Percentiles rank a stretch among this genome's conserved stretches.
Evolutionary conservation across 92 coral and sea anemone species (phyloP).

Genomic region (Pocillopora grandis): DNA sequence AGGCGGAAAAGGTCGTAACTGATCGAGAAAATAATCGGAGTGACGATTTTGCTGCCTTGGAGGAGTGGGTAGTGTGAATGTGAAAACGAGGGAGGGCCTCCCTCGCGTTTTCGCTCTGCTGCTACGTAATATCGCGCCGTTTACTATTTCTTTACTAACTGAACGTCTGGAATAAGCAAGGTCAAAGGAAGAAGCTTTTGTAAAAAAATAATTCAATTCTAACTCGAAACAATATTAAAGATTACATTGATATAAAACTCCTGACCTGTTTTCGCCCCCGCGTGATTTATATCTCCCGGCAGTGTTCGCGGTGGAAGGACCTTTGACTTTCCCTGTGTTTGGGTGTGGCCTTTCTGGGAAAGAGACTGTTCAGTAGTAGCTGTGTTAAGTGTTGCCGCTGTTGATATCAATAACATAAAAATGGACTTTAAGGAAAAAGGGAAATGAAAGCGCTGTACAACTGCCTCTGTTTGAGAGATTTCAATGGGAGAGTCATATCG

Average conservation of each 20-base stretch:
- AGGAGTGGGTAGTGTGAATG: too few species aligned
- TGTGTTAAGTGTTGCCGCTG: not conserved
- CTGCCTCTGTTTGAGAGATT: not conserved
- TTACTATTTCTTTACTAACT: too few species aligned
- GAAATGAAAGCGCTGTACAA: not conserved
- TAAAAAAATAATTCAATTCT: not conserved
- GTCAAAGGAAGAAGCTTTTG: too few species aligned
- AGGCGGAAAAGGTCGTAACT: too few species aligned
- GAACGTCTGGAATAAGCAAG: too few species aligned
- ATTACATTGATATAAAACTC: not conserved
- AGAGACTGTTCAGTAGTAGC: not conserved
- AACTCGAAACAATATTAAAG: too few species aligned
- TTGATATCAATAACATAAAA: not conserved
- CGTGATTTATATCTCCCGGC: not conserved
- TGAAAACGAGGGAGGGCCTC: too few species aligned
- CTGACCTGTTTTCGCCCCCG: not conserved
- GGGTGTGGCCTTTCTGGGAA: not conserved
- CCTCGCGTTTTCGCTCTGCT: too few species aligned
- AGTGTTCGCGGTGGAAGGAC: not conserved
- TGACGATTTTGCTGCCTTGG: too few species aligned
- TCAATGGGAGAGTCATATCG: not conserved
- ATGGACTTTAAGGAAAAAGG: not conserved
- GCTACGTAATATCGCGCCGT: too few species aligned
- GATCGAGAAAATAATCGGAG: too few species aligned
- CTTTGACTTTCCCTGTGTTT: not conserved